A percentile compares a stretch with the other conserved stretches of the same genome.
Conservation (phyloP, 2,113 vertebrate genomes). For the Rhinopomastus cyanomelas region DNA sequence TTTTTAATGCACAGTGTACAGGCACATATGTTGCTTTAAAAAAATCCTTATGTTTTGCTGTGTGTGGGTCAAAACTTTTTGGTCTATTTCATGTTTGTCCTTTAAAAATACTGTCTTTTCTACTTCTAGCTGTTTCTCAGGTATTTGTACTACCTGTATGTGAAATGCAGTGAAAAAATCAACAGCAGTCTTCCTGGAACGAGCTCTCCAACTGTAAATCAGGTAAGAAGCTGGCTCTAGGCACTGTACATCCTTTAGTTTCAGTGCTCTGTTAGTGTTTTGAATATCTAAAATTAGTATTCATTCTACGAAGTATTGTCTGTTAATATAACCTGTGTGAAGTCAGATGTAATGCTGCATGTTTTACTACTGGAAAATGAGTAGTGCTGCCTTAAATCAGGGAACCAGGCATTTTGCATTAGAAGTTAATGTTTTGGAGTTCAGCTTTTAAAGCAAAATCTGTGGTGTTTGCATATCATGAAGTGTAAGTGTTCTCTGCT, state of each 20-base stretch:
- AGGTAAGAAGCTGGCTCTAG: constrained; percentile 74
- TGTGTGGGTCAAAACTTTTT: neutral
- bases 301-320: neutral
- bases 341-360: neutral
- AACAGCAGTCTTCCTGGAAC: constrained; percentile 69
- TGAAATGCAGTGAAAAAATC: constrained; percentile 82
- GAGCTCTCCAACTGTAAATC: constrained; percentile 79
- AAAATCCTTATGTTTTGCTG: neutral
- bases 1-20: neutral
- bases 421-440: neutral
- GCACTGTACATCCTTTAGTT: neutral
- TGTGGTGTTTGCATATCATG: neutral
- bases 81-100: neutral
- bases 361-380: neutral
- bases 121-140: constrained; percentile 84
- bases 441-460: neutral
- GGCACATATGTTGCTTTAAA: neutral
- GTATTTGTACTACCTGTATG: constrained; percentile 90
- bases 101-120: neutral
- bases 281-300: neutral
- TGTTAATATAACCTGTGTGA: neutral
- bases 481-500: neutral
- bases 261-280: neutral
- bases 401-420: neutral
- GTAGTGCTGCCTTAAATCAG: neutral